Conservation (phyloP, 1,140 invertebrate genomes). For the Dendrolimus kikuchii region DNA sequence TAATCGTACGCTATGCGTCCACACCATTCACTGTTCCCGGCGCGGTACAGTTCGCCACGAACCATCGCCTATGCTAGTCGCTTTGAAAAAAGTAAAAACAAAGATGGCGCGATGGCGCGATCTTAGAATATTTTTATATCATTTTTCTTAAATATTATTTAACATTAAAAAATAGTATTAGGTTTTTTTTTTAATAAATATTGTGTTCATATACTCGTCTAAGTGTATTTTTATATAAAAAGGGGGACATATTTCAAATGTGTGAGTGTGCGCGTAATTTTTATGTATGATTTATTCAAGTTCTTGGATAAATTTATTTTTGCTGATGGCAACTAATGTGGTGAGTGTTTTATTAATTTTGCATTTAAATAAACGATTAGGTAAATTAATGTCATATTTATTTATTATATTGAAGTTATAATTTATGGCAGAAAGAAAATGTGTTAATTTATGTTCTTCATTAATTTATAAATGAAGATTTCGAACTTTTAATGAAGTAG, state of each 20-base stretch:
- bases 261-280: slow-evolving; percentile 47
- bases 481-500: too few relatives aligned
- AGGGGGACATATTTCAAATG: slow-evolving; percentile 28
- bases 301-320: slow-evolving; percentile 62
- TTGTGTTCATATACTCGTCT: too few relatives aligned
- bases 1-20: slow-evolving; percentile 12
- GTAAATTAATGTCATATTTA: not conserved
- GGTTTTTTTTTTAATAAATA: too few relatives aligned
- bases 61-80: slow-evolving; percentile 25
- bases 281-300: slow-evolving; percentile 70
- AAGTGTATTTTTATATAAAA: too few relatives aligned
- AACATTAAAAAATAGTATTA: too few relatives aligned
- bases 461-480: too few relatives aligned
- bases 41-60: slow-evolving; percentile 24
- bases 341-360: slow-evolving; percentile 43
- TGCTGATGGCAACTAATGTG: slow-evolving; percentile 66
- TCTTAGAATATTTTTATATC: not conserved
- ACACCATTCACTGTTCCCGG: slow-evolving; percentile 5
- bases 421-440: not conserved
- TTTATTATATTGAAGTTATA: not conserved
- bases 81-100: not conserved
- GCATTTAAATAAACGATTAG: not conserved
- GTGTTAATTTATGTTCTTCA: too few relatives aligned
- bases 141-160: too few relatives aligned
- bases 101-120: slow-evolving; percentile 1